phyloP scores from a whole-genome alignment of 2,797 vertebrate species.

The Saxicola maurus region DNA sequence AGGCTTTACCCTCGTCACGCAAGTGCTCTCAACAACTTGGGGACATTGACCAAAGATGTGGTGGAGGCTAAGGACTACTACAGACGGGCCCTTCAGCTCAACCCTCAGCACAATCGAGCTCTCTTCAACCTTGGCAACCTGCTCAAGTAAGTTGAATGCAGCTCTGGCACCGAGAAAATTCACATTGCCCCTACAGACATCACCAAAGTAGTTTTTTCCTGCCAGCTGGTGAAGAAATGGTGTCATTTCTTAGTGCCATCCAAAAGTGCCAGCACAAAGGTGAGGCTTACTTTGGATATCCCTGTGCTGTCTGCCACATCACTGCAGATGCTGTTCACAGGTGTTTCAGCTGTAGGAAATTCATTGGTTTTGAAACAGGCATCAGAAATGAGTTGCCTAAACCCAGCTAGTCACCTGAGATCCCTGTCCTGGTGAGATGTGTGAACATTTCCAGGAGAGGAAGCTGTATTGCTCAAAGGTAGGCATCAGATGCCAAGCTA shows the following conservation, averaged over 20 bases:
- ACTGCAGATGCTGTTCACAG: background rate
- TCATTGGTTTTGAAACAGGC: background rate
- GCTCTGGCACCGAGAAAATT: background rate
- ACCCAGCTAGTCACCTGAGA: background rate
- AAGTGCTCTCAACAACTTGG: conserved; percentile 95
- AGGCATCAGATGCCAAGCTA: background rate
- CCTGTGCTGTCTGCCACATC: background rate
- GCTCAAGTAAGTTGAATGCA: conserved; percentile 80
- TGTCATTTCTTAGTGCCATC: background rate
- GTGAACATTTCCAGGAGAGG: background rate
- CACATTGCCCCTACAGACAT: background rate
- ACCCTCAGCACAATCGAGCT: conserved; percentile 90
- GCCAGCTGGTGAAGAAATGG: background rate
- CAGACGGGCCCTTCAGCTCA: conserved; percentile 85
- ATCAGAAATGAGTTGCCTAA: background rate
- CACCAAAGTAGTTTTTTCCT: background rate
- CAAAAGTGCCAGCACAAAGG: accelerated
- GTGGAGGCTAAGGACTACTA: conserved; percentile 88
- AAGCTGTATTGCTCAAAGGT: background rate
- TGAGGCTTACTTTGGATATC: background rate
- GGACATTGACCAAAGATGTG: conserved; percentile 83
- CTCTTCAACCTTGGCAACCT: conserved; percentile 97
- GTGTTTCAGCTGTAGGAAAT: background rate
- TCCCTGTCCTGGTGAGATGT: background rate
- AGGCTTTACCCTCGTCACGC: conserved; percentile 94